Base-by-base conservation (phyloP, 2,797 vertebrate genomes). In the Gymnopithys bicolor region DNA sequence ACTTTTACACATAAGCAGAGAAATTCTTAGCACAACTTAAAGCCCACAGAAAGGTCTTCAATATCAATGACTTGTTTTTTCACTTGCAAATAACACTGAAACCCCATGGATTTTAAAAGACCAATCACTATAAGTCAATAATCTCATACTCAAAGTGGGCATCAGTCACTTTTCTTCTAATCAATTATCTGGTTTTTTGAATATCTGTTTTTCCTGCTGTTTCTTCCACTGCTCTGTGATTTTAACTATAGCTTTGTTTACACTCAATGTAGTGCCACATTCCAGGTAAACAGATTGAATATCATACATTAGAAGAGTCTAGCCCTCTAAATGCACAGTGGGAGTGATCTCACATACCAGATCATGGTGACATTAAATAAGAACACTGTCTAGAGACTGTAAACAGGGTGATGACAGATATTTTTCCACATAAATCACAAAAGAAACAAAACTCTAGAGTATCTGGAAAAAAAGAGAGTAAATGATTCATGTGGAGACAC, bases 351-450 rank as follows among this genome's bases (percentile, higher is more conserved):
- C 82, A 68, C 9, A 1, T 4, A 43, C 58, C 62, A 55, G 53
- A 13, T 14, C 23, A 43, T 0, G 3, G 46, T 13, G 32, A 74
- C 3, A 3, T 51, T 60, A 67, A 63, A 17, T 15, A 56, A 39
- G 5, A 80, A 53, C 13, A 19, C 23, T 2, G 18, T n/a, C 76
- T n/a, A 78, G 53, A 77, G 56, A 27, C n/a, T 22, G 9, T 7
- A 9, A 84, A 27, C 27, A 39, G 17, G 4, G 13, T 3, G 10
- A 56, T 15, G 52, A 62, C 24, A 76, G 55, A 14, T 53, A 60
- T 13, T 90, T 91, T 88, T 73, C 70, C 41, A 27, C 13, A 76
- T 35, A 46, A 69, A 82, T 56, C 45, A 67, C 52, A 74, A 68
- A 70, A 55, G 82, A 41, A 74, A 77, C 27, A 73, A 74, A 85